Conservation (phyloP, 2,888 invertebrate genomes). For the Imbricaverruca yamaguchii region DNA sequence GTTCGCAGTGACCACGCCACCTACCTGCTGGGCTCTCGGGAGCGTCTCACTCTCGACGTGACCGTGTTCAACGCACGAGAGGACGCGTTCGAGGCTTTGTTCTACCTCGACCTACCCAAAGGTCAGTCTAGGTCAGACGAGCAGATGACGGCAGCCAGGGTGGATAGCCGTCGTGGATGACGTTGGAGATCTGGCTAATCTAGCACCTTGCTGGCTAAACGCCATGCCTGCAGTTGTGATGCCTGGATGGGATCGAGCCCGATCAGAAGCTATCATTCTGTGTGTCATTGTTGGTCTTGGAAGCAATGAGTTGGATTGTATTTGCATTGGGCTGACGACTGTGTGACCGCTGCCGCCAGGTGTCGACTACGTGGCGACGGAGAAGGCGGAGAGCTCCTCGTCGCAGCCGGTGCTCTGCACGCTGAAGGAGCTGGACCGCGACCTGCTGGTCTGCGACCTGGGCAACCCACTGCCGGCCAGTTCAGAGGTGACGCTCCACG, state of each 20-base stretch:
- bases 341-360: background rate
- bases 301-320: background rate
- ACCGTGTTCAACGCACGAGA: constrained; percentile 28
- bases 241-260: too few relatives aligned
- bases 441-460: constrained; percentile 31
- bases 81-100: constrained; percentile 29
- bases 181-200: too few relatives aligned
- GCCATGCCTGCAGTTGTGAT: background rate
- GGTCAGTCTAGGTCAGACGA: constrained; percentile 18
- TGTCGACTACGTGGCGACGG: background rate
- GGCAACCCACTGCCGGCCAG: constrained; percentile 31
- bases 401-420: background rate
- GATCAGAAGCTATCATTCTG: background rate
- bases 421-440: background rate
- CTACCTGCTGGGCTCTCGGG: constrained; percentile 1
- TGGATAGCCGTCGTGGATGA: too few relatives aligned
- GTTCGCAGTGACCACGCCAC: background rate
- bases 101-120: constrained; percentile 24
- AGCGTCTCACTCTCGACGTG: constrained; percentile 8
- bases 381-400: background rate
- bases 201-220: background rate
- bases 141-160: too few relatives aligned
- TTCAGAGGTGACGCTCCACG: constrained; percentile 6
- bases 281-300: background rate
- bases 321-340: background rate